phyloP scores from a whole-genome alignment of 2,113 vertebrate species.

The Sterna hirundo region DNA sequence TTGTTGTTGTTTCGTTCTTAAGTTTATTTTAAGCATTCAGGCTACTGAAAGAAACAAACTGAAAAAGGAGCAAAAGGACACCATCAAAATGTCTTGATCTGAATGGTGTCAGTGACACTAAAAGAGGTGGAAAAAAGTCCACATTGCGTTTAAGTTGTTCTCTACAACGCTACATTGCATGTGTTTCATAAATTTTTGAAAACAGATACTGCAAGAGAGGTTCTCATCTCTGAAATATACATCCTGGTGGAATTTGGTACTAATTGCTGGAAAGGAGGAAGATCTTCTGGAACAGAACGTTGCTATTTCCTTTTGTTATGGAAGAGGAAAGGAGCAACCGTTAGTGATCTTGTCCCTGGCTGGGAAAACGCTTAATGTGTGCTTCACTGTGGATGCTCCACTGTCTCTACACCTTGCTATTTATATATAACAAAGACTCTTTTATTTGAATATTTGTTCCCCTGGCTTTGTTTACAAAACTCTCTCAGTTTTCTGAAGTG shows the following conservation, averaged over 20 bases:
- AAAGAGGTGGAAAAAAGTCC: not conserved
- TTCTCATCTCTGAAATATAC: not conserved
- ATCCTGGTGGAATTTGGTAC: not conserved
- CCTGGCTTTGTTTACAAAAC: not conserved
- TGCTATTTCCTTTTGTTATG: not conserved
- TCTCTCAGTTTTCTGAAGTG: not conserved
- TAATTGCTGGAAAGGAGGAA: not conserved
- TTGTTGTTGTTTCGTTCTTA: not conserved
- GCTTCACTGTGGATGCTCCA: not conserved
- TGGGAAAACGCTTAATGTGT: not conserved
- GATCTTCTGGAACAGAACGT: not conserved
- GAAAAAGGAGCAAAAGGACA: not conserved
- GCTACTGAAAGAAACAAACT: not conserved
- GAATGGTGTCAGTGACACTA: not conserved
- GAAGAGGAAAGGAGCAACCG: not conserved
- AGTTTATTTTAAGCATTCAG: not conserved
- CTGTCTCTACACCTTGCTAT: not conserved
- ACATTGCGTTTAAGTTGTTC: not conserved
- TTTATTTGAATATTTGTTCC: not conserved
- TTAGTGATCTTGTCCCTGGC: not conserved
- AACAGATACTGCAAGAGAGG: not conserved
- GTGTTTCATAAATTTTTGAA: not conserved
- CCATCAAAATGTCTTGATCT: not conserved
- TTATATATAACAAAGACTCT: not conserved
- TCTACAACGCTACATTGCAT: not conserved